Percentiles rank a stretch among this genome's conserved stretches.
These are phyloP conservation scores for Eurytoma adleriae DNA, from an alignment of 2,888 invertebrate genomes.

Conservation along the genomic window DNA sequence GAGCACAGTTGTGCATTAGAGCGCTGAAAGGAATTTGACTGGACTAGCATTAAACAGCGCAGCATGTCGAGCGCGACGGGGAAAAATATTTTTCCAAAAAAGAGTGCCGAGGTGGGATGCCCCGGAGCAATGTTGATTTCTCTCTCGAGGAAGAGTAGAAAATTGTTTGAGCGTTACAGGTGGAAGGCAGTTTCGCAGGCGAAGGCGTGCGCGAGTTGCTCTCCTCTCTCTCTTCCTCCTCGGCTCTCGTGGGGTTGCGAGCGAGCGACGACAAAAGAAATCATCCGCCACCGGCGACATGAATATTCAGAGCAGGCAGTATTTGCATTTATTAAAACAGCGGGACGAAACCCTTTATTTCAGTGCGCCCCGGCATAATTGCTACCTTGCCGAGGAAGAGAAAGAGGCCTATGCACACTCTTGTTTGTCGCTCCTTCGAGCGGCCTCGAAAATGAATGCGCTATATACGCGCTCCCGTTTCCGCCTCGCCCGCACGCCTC, in stretches of 20 bases:
- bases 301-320: constrained; percentile 68
- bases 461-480: constrained; percentile 40
- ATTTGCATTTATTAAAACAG: constrained; percentile 73
- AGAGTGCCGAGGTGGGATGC: not conserved
- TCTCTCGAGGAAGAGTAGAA: constrained; percentile 4
- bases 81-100: constrained; percentile 9
- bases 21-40: too few species aligned
- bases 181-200: constrained; percentile 2
- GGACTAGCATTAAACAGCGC: too few species aligned
- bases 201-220: not conserved
- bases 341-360: constrained; percentile 68
- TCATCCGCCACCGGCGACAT: constrained; percentile 65
- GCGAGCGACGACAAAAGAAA: constrained; percentile 69
- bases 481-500: constrained; percentile 30
- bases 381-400: constrained; percentile 59
- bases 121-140: constrained; percentile 13
- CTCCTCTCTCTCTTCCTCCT: too few species aligned
- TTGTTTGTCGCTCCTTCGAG: constrained; percentile 55
- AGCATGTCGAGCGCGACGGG: not conserved
- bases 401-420: constrained; percentile 29
- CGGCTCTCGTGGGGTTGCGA: constrained; percentile 17
- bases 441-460: constrained; percentile 39
- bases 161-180: constrained; percentile 37
- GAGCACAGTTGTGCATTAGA: too few species aligned
- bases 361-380: constrained; percentile 65